Conservation (phyloP, 2,797 vertebrate genomes). For the Lithobates pipiens region DNA sequence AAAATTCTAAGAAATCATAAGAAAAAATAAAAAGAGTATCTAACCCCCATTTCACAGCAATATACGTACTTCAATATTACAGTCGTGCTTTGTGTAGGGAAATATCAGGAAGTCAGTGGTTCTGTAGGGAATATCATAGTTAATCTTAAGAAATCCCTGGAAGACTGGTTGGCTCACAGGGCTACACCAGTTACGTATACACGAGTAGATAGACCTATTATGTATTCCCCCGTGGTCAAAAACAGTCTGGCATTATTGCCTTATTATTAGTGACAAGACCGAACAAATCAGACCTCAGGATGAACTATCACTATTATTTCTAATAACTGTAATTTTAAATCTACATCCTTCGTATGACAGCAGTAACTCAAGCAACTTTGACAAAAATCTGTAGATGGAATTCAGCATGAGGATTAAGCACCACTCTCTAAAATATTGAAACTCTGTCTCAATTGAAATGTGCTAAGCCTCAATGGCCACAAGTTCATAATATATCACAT, state of each 20-base stretch:
- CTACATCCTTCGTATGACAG: not conserved
- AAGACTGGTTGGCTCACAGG: not conserved
- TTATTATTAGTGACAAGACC: not conserved
- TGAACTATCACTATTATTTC: not conserved
- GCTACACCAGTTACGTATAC: not conserved
- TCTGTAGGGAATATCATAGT: not conserved
- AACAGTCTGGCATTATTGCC: not conserved
- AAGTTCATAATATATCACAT: not conserved
- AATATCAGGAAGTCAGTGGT: not conserved
- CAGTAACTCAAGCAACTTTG: not conserved
- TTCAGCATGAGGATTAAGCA: not conserved
- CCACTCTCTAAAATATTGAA: constrained; percentile 2
- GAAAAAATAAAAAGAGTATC: too few relatives aligned
- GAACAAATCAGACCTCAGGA: not conserved
- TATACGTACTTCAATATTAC: not conserved
- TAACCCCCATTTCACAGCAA: not conserved
- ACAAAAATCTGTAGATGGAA: not conserved
- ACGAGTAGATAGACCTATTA: not conserved
- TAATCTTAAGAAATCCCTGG: not conserved
- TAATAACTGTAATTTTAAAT: not conserved
- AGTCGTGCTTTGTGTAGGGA: not conserved
- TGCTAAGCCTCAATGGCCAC: not conserved
- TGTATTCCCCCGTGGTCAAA: not conserved
- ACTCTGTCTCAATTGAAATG: not conserved
- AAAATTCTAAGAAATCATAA: too few relatives aligned